Percentiles rank a stretch among this genome's conserved stretches.
Evolutionary conservation across 1,140 invertebrate species (phyloP).

Genomic region (Trinorchestia longiramus): DNA sequence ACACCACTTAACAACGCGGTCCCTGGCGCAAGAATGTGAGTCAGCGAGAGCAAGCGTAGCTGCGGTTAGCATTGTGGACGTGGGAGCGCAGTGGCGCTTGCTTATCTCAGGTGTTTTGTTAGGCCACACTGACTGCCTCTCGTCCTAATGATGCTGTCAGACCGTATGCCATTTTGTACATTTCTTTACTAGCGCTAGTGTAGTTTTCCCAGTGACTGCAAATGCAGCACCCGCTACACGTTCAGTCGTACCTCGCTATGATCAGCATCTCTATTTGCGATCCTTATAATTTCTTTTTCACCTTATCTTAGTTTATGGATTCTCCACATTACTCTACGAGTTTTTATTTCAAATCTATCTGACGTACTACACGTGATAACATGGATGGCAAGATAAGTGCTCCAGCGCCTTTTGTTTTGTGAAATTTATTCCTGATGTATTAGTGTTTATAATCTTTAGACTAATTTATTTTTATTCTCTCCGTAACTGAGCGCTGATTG

Average conservation of each 20-base stretch:
- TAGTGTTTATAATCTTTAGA: neutral
- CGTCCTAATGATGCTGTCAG: neutral
- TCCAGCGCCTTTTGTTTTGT: neutral
- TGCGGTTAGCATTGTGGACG: neutral
- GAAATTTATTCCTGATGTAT: neutral
- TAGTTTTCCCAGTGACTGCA: too few species aligned
- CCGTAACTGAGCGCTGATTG: neutral
- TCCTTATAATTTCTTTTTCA: neutral
- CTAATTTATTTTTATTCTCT: neutral
- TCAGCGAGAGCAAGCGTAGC: neutral
- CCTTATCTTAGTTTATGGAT: neutral
- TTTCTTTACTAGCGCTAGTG: neutral
- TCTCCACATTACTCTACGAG: neutral
- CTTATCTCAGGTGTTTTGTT: neutral
- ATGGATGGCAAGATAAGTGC: neutral
- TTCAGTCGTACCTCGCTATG: neutral
- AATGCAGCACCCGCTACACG: too few species aligned
- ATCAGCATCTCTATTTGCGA: neutral
- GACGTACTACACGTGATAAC: neutral
- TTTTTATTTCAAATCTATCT: neutral
- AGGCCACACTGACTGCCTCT: neutral
- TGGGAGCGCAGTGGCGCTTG: neutral
- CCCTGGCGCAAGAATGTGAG: neutral
- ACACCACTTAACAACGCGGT: neutral
- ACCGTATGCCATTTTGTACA: neutral